Evolutionary conservation across 2,888 invertebrate genomes (phyloP), one percentile per base, ranked within the genome.

Genomic region (Rhamnusium bicolor): DNA sequence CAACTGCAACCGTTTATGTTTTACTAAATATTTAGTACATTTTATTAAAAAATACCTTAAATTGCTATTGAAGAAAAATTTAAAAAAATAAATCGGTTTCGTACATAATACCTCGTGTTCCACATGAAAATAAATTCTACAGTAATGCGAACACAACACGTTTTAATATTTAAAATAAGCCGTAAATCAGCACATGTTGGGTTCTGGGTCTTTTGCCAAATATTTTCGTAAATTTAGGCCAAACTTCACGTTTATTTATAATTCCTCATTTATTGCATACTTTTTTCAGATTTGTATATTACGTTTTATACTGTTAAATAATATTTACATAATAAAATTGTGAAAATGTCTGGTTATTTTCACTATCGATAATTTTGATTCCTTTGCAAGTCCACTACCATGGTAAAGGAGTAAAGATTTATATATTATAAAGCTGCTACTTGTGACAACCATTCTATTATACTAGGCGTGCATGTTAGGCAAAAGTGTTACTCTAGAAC

Each of bases 221-320:
- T 47, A 40, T 53, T 65, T 65, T 12, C 18, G 12, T 53, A 65
- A 32, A 65, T 65, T 4, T 65, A 65, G 65, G 32, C 53, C 53
- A 18, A 19, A n/a, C 29, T 51, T 29, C 12, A n/a, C n/a, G 21
- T n/a, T 51, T 65, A 53, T 65, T 65, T 65, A 65, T 65, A 63
- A 27, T 47, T 29, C 27, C 18, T 63, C 47, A 51, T 27, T 63
- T 63, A 63, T 63, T 6, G 51, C 7, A 7, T 40, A 56, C 14
- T 51, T 63, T 49, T 14, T 4, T n/a, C 49, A 10, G 27, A 24
- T 24, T 14, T 29, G 16, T 63, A 27, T 24, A 53, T 19, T 19
- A 18, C n/a, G 32, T 12, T 32, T 18, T 53, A 7, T 27, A 8
- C 12, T 8, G 14, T 29, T 24, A 65, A 19, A 46, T 49, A 65